A percentile compares a stretch with the other conserved stretches of the same genome.
Conservation (phyloP, 1,140 invertebrate genomes). For the Nasonia giraulti region DNA sequence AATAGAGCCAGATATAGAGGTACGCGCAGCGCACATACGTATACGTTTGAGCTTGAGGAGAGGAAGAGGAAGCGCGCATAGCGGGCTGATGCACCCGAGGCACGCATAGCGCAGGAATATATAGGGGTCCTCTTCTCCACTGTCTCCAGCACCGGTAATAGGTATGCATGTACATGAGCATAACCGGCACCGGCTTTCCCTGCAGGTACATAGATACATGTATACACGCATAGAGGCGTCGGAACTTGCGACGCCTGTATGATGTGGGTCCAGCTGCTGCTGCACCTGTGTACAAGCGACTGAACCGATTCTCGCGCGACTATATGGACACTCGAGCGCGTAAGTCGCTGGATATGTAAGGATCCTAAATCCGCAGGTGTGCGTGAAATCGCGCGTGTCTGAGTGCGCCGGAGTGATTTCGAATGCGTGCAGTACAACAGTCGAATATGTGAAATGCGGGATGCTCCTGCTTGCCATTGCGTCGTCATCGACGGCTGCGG, state of each 20-base stretch:
- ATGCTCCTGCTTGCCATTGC: conserved; percentile 28
- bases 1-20: conserved; percentile 13
- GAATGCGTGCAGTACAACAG: background rate
- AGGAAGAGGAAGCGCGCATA: conserved; percentile 21
- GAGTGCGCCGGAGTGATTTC: background rate
- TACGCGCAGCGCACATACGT: background rate
- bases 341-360: background rate
- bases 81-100: conserved; percentile 39
- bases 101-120: background rate
- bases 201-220: background rate
- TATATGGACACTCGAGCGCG: background rate
- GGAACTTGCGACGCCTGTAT: background rate
- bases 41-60: background rate
- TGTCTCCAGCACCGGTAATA: conserved; percentile 8
- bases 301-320: background rate
- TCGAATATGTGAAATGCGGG: background rate
- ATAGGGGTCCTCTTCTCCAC: conserved; percentile 15
- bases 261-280: background rate
- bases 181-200: background rate
- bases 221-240: background rate
- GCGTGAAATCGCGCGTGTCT: background rate
- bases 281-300: background rate
- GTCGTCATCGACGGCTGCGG: conserved; percentile 2
- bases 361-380: background rate
- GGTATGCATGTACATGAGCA: conserved; percentile 30